Conservation (phyloP, 2,797 vertebrate species). For the Hyperoplus immaculatus region DNA sequence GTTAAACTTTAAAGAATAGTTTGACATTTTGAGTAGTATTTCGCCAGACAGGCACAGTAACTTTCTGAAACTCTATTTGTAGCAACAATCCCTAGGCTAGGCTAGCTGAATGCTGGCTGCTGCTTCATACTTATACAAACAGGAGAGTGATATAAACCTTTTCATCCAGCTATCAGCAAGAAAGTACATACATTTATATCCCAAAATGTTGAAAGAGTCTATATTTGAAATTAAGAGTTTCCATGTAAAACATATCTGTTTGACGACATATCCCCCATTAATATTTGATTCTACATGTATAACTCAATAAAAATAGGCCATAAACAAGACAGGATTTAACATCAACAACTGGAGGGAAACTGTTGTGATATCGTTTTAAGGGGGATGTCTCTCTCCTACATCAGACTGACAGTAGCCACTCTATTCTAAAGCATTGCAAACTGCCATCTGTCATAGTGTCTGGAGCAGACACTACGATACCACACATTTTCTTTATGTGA, state of each 20-base stretch:
- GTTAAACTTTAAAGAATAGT: not conserved
- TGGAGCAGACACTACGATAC: not conserved
- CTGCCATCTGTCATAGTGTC: constrained; percentile 45
- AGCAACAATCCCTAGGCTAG: not conserved
- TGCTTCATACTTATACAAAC: not conserved
- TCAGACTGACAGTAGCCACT: constrained; percentile 7
- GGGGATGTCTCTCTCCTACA: constrained; percentile 2
- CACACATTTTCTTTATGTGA: constrained; percentile 4
- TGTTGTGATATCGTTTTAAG: not conserved
- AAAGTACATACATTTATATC: not conserved
- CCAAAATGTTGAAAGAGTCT: not conserved
- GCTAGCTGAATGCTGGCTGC: not conserved
- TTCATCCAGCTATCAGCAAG: not conserved
- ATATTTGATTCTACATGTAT: not conserved
- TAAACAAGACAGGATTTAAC: not conserved
- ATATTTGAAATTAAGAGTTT: not conserved
- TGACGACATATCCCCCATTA: not conserved
- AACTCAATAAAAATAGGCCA: not conserved
- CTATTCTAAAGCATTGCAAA: constrained; percentile 11
- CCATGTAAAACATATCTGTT: not conserved
- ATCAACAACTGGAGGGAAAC: constrained; percentile 4
- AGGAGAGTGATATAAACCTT: not conserved
- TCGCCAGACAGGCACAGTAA: too few species aligned
- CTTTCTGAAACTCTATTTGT: too few species aligned
- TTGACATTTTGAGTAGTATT: not conserved